A percentile compares a stretch with the other conserved stretches of the same genome.
These are phyloP conservation scores for Poeciliopsis turrubarensis DNA, from an alignment of 2,113 vertebrate species.

Conservation along the genomic window DNA sequence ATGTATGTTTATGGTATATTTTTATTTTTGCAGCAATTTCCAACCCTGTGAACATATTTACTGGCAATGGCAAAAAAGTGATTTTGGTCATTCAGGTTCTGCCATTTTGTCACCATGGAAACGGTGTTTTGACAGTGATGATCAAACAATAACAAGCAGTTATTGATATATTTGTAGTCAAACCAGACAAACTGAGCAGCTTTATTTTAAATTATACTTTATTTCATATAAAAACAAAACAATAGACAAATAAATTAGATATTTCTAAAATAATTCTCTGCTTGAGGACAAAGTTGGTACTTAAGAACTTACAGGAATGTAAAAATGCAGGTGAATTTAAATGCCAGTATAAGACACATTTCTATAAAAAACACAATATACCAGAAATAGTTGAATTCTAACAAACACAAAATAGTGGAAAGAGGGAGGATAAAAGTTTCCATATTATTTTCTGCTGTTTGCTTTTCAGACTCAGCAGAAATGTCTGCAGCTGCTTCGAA, in stretches of 20 bases:
- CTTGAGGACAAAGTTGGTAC: conserved; percentile 64
- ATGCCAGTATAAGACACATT: conserved; percentile 10
- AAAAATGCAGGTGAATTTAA: conserved; percentile 39
- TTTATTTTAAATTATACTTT: conserved; percentile 84
- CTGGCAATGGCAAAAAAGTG: too few species aligned
- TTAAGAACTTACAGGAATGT: conserved; percentile 54
- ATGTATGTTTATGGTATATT: too few species aligned
- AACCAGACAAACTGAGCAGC: neutral
- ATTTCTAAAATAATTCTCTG: conserved; percentile 84
- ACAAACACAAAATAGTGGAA: neutral
- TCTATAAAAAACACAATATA: conserved; percentile 2
- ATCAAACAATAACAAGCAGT: too few species aligned
- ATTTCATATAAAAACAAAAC: conserved; percentile 85
- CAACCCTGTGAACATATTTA: too few species aligned
- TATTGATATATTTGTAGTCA: neutral
- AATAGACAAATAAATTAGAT: conserved; percentile 87
- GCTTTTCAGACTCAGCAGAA: conserved; percentile 25
- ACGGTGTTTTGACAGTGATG: too few species aligned
- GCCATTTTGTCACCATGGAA: too few species aligned
- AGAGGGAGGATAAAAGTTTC: conserved; percentile 25
- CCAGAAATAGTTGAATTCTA: neutral
- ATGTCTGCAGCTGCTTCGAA: conserved; percentile 64
- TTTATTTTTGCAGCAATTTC: too few species aligned
- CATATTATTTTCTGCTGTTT: conserved; percentile 3
- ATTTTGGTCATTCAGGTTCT: too few species aligned